These are phyloP conservation scores for Drosophila demipolita DNA, from an alignment of 2,888 invertebrate species.

Conservation along the genomic window DNA sequence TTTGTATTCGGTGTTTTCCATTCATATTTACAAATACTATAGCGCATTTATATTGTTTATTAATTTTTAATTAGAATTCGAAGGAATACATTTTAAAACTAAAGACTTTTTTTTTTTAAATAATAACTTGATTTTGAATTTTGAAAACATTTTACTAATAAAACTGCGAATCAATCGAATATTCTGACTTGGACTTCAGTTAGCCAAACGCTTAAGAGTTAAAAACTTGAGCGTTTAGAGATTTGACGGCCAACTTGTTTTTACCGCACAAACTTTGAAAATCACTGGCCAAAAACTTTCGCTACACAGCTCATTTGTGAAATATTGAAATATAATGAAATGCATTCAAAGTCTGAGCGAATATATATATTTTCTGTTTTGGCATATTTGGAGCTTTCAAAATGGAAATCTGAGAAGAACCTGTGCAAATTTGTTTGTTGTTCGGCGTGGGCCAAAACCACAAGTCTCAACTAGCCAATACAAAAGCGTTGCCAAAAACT, in stretches of 20 bases:
- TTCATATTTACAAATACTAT: background rate
- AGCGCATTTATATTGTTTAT: background rate
- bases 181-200: background rate
- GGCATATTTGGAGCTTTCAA: conserved; percentile 35
- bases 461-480: conserved; percentile 22
- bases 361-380: conserved; percentile 27
- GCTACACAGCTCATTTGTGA: conserved; percentile 28
- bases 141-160: background rate
- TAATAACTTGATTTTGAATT: background rate
- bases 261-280: conserved; percentile 41
- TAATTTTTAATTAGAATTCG: background rate
- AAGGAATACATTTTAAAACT: background rate
- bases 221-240: background rate
- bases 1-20: background rate
- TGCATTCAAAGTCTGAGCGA: conserved; percentile 6
- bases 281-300: conserved; percentile 44
- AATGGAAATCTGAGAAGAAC: conserved; percentile 32
- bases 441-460: background rate
- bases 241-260: conserved; percentile 16
- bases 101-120: background rate
- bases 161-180: background rate
- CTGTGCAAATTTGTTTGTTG: conserved; percentile 2
- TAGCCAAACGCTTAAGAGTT: background rate
- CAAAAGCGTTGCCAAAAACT: conserved; percentile 33
- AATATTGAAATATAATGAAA: background rate